phyloP scores from a whole-genome alignment of 2,797 vertebrate species.

The Acrocephalus scirpaceus region DNA sequence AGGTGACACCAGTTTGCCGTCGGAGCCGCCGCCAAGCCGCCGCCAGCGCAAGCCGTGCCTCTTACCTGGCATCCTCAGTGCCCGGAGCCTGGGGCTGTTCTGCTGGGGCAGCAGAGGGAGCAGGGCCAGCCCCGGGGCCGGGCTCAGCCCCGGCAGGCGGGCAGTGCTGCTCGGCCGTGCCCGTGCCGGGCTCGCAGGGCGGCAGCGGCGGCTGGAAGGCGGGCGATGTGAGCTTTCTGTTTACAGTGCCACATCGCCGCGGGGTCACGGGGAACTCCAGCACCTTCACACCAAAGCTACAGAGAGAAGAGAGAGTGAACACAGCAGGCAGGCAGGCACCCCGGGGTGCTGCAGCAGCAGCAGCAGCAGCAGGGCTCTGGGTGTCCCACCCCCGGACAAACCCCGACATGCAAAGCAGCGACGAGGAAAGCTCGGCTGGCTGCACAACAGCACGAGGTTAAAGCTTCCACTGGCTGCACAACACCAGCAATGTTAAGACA shows the following conservation, averaged over 20 bases:
- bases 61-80: conserved; percentile 93
- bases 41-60: conserved; percentile 33
- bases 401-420: conserved; percentile 59
- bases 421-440: neutral
- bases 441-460: neutral
- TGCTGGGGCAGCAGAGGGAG: conserved; percentile 78
- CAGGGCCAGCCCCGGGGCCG: conserved; percentile 77
- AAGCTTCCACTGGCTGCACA: neutral
- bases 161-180: conserved; percentile 77
- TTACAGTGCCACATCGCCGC: conserved; percentile 92
- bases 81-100: conserved; percentile 82
- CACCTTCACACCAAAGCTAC: conserved; percentile 95
- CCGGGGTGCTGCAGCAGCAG: conserved; percentile 64
- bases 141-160: conserved; percentile 80
- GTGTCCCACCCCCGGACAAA: neutral
- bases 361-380: neutral
- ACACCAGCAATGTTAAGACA: conserved; percentile 9
- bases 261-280: conserved; percentile 86
- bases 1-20: neutral
- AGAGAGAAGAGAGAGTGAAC: conserved; percentile 81
- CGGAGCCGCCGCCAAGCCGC: neutral
- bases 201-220: conserved; percentile 97
- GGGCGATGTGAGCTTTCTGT: conserved; percentile 95
- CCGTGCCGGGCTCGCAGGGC: conserved; percentile 83
- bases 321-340: conserved; percentile 69